Base-by-base conservation (phyloP, 2,797 vertebrate genomes). In the Sebastes minor region DNA sequence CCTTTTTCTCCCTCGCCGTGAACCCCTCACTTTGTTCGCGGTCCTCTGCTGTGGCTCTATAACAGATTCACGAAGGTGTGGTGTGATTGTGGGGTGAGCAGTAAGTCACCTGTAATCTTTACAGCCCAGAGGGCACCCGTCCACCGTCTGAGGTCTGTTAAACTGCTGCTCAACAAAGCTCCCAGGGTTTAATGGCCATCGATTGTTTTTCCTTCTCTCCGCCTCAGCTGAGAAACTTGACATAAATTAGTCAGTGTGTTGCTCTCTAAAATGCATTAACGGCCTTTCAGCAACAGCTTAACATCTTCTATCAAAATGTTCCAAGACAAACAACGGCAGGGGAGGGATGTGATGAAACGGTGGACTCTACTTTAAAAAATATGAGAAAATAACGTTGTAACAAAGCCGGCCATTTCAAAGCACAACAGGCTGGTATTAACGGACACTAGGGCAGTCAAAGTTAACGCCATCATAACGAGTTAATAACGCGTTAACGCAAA, bases 71-170 rank as follows among this genome's bases (percentile, higher is more conserved):
- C 77, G 76, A 84, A 89, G 86, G 79, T 86, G 80, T 69, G 71
- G 56, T 71, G 74, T 52, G 87, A 80, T 81, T 87, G 76, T 55
- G 62, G 71, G 85, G 60, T 80, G 80, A 88, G 85, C 90, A 76
- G 80, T 94, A 93, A 94, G 91, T 94, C 92, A 93, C 91, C 92
- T 93, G 93, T 93, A 94, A 95, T 92, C 89, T 95, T 90, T 86
- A 91, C 88, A 88, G 90, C 85, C 87, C 87, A 88, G 81, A 92
- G 91, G 91, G 90, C 83, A 88, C 57, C 79, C 78, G 86, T 89
- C 77, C 74, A 88, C 83, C 79, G 89, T 90, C 91, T 86, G 71
- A 82, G 82, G 83, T 93, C 88, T 89, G 93, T 90, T 93, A 91
- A 93, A 94, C 87, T 85, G 86, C 74, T 89, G 85, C 83, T 91